Conservation (phyloP, 2,888 invertebrate genomes). For the Drosophila longiperda region DNA sequence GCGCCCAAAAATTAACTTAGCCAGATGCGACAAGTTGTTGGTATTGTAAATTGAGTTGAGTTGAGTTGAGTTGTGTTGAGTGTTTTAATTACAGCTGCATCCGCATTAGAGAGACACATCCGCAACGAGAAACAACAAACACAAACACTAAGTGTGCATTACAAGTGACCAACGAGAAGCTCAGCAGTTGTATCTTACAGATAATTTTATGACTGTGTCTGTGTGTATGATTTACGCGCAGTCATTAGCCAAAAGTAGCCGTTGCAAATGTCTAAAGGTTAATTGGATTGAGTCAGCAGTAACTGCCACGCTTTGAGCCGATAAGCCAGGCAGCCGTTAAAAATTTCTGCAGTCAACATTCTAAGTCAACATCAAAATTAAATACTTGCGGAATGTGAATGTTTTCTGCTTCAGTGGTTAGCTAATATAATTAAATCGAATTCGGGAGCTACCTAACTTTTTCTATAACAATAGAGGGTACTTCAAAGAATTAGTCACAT, state of each 20-base stretch:
- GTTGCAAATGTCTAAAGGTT: conserved; percentile 75
- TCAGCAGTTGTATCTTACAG: conserved; percentile 10
- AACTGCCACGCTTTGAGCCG: conserved; percentile 5
- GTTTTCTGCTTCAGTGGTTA: neutral
- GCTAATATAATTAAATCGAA: neutral
- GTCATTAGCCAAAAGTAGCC: conserved; percentile 70
- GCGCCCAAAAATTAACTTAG: conserved; percentile 28
- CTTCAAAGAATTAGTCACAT: neutral
- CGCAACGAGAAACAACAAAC: conserved; percentile 25
- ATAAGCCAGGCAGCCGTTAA: conserved; percentile 31
- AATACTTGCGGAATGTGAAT: conserved; percentile 42
- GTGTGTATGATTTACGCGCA: conserved; percentile 69
- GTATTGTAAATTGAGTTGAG: conserved; percentile 3
- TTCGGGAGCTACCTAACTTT: neutral
- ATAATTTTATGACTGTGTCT: neutral
- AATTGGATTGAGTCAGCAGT: conserved; percentile 74
- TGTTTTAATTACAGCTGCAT: conserved; percentile 57
- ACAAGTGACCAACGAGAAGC: conserved; percentile 23
- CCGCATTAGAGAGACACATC: conserved; percentile 49
- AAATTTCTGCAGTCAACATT: conserved; percentile 20
- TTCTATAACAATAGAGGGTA: neutral
- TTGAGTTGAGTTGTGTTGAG: conserved; percentile 7
- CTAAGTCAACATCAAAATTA: conserved; percentile 10
- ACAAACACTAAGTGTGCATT: conserved; percentile 14
- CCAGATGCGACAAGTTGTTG: conserved; percentile 34